phyloP scores from a whole-genome alignment of 2,888 invertebrate species.

The Yponomeuta cagnagella region DNA sequence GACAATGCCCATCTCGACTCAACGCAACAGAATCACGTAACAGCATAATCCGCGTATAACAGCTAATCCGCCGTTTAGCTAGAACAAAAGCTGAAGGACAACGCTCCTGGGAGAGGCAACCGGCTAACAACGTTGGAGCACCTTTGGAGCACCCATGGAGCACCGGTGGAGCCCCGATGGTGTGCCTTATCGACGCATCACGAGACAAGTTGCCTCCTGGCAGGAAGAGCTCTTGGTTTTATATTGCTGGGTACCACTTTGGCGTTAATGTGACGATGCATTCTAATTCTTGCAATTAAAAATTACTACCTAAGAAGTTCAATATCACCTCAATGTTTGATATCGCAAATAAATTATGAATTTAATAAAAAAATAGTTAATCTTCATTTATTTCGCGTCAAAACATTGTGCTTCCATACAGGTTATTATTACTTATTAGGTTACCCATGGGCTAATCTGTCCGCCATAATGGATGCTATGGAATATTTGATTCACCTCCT shows the following conservation, averaged over 20 bases:
- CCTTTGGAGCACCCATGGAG: not conserved
- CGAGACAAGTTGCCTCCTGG: constrained; percentile 12
- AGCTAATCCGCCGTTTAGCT: constrained; percentile 12
- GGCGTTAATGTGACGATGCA: not conserved
- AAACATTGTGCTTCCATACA: too few species aligned
- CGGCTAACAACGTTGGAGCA: not conserved
- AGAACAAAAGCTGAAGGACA: constrained; percentile 10
- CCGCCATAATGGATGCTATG: too few species aligned
- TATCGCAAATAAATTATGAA: too few species aligned
- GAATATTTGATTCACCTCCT: too few species aligned
- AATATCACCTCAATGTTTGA: too few species aligned
- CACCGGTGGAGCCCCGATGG: constrained; percentile 15
- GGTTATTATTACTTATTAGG: too few species aligned
- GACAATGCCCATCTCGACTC: constrained; percentile 3
- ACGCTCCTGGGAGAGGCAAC: constrained; percentile 2
- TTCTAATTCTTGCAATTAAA: too few species aligned
- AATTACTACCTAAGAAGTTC: too few species aligned
- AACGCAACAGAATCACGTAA: constrained; percentile 5
- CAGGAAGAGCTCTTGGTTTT: constrained; percentile 2
- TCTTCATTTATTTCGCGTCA: too few species aligned
- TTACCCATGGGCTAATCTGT: too few species aligned
- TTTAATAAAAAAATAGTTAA: too few species aligned
- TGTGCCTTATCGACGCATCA: constrained; percentile 43
- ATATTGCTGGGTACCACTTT: constrained; percentile 2
- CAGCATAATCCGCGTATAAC: constrained; percentile 8